A percentile compares a stretch with the other conserved stretches of the same genome.
These are phyloP conservation scores for Cataglyphis altisquamis DNA, from an alignment of 2,888 invertebrate genomes.

Conservation along the genomic window DNA sequence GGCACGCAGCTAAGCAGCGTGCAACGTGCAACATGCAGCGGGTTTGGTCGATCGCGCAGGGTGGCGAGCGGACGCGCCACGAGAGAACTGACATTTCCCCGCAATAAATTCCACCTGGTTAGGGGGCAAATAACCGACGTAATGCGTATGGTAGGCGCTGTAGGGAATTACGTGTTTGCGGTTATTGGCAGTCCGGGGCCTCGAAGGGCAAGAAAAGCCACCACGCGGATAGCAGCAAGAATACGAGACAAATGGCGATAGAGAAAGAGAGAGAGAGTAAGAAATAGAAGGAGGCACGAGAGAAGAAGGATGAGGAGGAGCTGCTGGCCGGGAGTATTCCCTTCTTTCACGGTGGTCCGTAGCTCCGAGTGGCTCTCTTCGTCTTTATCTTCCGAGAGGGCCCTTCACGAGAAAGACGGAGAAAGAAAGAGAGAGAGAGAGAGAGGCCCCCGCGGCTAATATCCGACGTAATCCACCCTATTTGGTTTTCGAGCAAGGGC, in stretches of 20 bases:
- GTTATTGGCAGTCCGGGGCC: constrained; percentile 81
- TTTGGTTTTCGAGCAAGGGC: constrained; percentile 68
- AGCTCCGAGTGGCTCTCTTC: constrained; percentile 78
- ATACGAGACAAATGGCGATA: constrained; percentile 48
- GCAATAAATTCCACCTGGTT: constrained; percentile 80
- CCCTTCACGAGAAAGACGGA: constrained; percentile 71
- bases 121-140: constrained; percentile 67
- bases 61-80: constrained; percentile 62
- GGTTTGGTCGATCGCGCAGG: constrained; percentile 55
- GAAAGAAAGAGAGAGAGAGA: neutral
- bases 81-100: constrained; percentile 74
- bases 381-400: constrained; percentile 77
- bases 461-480: constrained; percentile 75
- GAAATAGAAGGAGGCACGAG: constrained; percentile 54
- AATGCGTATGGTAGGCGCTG: constrained; percentile 79
- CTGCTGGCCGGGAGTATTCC: constrained; percentile 77
- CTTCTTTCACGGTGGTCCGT: constrained; percentile 84
- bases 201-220: constrained; percentile 77
- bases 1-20: constrained; percentile 14
- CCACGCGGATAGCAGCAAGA: constrained; percentile 46
- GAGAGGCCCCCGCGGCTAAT: constrained; percentile 76
- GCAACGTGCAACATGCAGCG: constrained; percentile 25
- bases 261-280: constrained; percentile 32
- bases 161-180: constrained; percentile 83
- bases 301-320: constrained; percentile 76